phyloP scores from a whole-genome alignment of 2,888 invertebrate species.

The Adelognathus sp. region DNA sequence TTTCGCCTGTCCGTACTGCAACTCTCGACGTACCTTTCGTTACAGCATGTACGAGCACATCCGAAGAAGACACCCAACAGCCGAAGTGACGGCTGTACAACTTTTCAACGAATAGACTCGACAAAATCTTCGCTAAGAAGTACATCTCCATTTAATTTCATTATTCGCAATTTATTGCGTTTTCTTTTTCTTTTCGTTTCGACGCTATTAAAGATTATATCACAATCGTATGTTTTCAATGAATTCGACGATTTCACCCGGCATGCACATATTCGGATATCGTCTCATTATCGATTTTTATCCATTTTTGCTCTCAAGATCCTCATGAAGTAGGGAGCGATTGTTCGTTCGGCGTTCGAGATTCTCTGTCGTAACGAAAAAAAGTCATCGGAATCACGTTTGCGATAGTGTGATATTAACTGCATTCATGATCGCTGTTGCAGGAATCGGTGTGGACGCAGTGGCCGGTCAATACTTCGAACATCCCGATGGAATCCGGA shows the following conservation, averaged over 20 bases:
- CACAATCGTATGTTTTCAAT: background rate
- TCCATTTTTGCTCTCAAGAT: too few relatives aligned
- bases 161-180: background rate
- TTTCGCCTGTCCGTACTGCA: constrained; percentile 79
- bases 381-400: background rate
- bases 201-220: background rate
- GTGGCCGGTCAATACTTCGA: background rate
- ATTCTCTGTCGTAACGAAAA: background rate
- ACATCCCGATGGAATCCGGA: constrained; percentile 34
- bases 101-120: background rate
- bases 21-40: constrained; percentile 65
- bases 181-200: background rate
- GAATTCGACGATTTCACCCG: background rate
- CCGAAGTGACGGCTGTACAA: constrained; percentile 22
- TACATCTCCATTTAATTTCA: background rate
- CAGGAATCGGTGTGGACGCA: background rate
- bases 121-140: background rate
- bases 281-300: too few relatives aligned
- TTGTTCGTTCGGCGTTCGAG: background rate
- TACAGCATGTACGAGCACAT: constrained; percentile 68
- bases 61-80: constrained; percentile 58
- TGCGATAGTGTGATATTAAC: background rate
- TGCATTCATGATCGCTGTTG: constrained; percentile 5
- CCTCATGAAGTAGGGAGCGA: background rate
- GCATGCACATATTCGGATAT: too few relatives aligned